Conservation (phyloP, 1,140 invertebrate species). For the Hydropsyche tenuis region DNA sequence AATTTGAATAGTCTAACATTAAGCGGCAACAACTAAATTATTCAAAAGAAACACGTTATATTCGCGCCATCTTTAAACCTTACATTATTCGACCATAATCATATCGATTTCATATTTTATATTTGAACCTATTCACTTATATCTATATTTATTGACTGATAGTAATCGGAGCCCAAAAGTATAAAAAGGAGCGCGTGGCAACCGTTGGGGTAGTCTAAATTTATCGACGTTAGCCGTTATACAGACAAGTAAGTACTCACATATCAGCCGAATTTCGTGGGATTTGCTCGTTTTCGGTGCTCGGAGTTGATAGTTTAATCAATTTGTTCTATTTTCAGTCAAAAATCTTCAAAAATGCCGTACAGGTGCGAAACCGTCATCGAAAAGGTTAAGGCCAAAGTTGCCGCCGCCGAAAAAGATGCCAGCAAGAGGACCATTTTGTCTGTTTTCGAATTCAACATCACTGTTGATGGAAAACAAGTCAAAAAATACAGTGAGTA, state of each 20-base stretch:
- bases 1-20: too few species aligned
- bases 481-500: constrained; percentile 46
- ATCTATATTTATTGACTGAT: too few species aligned
- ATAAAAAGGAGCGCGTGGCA: background rate
- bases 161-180: too few species aligned
- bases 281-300: background rate
- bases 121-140: too few species aligned
- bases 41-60: too few species aligned
- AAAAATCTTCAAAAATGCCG: constrained; percentile 31
- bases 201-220: background rate
- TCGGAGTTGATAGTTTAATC: background rate
- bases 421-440: constrained; percentile 41
- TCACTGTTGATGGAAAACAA: constrained; percentile 41
- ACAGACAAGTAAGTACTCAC: background rate
- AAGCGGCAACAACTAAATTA: too few species aligned
- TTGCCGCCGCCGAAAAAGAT: constrained; percentile 45
- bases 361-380: constrained; percentile 37
- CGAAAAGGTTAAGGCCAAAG: constrained; percentile 41
- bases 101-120: too few species aligned
- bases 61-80: too few species aligned
- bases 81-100: too few species aligned
- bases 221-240: background rate
- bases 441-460: constrained; percentile 40
- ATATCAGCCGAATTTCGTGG: background rate
- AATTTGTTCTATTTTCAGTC: background rate